Base-by-base conservation (phyloP, 2,113 vertebrate species). In the Cavia porcellus region DNA sequence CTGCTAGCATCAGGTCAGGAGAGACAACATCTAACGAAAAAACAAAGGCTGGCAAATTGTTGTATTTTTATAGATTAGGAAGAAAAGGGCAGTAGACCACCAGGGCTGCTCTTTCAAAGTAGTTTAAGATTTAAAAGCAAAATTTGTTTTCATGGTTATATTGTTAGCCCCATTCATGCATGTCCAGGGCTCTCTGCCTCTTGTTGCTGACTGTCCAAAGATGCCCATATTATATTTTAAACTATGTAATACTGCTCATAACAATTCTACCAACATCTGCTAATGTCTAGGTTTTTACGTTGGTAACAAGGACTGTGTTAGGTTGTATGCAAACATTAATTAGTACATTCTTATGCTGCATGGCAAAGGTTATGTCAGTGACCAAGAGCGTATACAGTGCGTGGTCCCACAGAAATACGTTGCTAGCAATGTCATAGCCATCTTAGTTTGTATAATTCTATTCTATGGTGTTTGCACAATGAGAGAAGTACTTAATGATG, bases 1-100 rank as follows among this genome's bases (percentile, higher is more conserved):
- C 99, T 1, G 99, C 99, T 86, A 99, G 99, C 95, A 99, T 99
- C 98, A 99, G 99, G 99, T 99, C 90, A 98, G 98, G 45, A 68
- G 17, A 5, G 4, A 74, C 75, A 90, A 13, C 2, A 1, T 90
- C 32, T 66, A 50, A 62, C 28, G 47, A 91, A 50, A 92, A 50
- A 92, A 50, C 77, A 70, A 57, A 9, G 1, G 14, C 22, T 1
- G 10, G 12, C 10, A 35, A 2, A 90, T 19, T 82, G 77, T 90
- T 42, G 4, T 59, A 52, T 30, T 47, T 32, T 7, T 47, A 25
- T 28, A 35, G 89, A 24, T 92, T 22, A 62, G 24, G 38, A 89
- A 62, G 30, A 83, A 83, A 68, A 30, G 35, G 5, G 50, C 6
- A 89, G 20, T 13, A 64, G 8, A 12, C 17, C 19, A 9, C 17